Evolutionary conservation across 2,113 vertebrate species (phyloP), one percentile per base, ranked within the genome.

Genomic region (Setophaga petechia): DNA sequence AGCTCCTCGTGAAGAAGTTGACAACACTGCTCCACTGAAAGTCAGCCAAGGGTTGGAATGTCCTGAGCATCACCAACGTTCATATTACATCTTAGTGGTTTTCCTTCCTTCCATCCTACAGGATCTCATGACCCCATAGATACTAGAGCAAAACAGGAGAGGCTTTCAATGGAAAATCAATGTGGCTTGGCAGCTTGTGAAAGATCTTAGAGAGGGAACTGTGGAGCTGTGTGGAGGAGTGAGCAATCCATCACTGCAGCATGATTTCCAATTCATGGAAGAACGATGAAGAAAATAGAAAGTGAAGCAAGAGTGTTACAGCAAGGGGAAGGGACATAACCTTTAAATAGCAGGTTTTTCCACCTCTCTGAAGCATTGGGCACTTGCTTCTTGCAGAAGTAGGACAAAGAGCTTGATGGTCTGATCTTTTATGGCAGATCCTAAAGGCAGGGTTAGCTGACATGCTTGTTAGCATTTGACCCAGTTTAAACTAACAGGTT

Each of bases 341-440:
- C 81, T 91, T 95, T 83, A 75, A 69, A 84, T 33, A 69, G 41
- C n/a, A 81, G 83, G 15, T 66, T 89, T 84, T 92, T 72, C 72
- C 52, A 88, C 84, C 69, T 89, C 59, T 94, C 67, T 82, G 78
- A 89, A 93, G 37, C 27, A 76, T 9, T 5, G 8, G 51, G 72
- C 68, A 78, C 65, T 73, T 39, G n/a, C 14, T 94, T 51, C 75
- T 94, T 72, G 55, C 12, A 92, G 77, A 93, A 95, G 21, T 74
- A 95, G 88, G 95, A 54, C 77, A 90, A 90, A 75, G 43, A 79
- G 30, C 44, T 85, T 92, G 91, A 92, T 4, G 11, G 57, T 54
- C 90, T 95, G 75, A 93, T 95, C 75, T 77, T 84, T 90, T 82
- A 39, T 78, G 89, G 78, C 92, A 96, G 92, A 88, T 87, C 90